Base-by-base conservation (phyloP, 2,888 invertebrate species). In the Anthophora plumipes region DNA sequence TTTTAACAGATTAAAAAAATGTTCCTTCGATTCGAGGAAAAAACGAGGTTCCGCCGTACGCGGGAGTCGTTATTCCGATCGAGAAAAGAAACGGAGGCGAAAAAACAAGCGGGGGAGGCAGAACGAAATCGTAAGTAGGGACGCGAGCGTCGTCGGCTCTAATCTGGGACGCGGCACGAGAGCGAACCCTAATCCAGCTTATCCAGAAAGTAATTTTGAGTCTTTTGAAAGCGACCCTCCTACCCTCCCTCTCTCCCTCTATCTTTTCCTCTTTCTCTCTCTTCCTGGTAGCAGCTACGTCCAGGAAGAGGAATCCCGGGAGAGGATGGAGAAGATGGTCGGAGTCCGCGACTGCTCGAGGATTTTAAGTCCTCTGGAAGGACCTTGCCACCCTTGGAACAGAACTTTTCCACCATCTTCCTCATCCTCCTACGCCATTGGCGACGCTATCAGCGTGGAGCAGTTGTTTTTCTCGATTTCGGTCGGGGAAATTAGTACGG, bases 181-280 rank as follows among this genome's bases (percentile, higher is more conserved):
- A 91, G 92, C 93, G 94, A 94, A 94, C 94, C 94, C 94, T 95
- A 94, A 95, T 95, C 94, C 95, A 94, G 94, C 95, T 95, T 94
- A 94, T 95, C 95, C 94, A 94, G 94, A 95, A 95, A 95, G 95
- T 95, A 95, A 95, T 95, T 95, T 95, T 94, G 94, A 94, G 94
- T 95, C 94, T 94, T 95, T 95, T 95, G 94, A 95, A 95, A 94
- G 90, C 90, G 89, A 84, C 83, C 89, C 80, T 70, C 80, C 72
- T 37, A 20, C 70, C 60, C 84, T 72, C 72, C 77, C 76, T 77
- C 67, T 67, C 31, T 31, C 31, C 31, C 1, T 31, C 31, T n/a
- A n/a, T n/a, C n/a, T n/a, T n/a, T n/a, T n/a, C n/a, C n/a, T n/a
- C n/a, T n/a, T n/a, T 31, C 31, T 3, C 31, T 31, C 31, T 31